Evolutionary conservation across 2,888 invertebrate species (phyloP).

Genomic region (Drepana falcataria): DNA sequence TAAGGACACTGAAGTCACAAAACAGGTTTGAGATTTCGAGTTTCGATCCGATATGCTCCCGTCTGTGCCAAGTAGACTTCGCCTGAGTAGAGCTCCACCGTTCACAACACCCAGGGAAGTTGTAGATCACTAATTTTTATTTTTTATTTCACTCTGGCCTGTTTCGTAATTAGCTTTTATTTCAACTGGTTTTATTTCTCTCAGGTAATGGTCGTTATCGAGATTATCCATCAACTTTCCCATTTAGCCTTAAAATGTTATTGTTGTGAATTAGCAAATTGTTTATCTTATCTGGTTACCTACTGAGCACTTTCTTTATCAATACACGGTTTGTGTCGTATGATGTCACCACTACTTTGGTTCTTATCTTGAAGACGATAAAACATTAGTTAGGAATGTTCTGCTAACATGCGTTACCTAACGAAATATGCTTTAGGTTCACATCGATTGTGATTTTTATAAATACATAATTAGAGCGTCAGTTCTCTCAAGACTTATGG

Average conservation of each 20-base stretch:
- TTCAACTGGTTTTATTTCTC: constrained; percentile 22
- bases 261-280: constrained; percentile 43
- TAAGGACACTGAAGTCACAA: constrained; percentile 54
- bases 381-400: constrained; percentile 60
- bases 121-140: constrained; percentile 43
- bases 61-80: constrained; percentile 67
- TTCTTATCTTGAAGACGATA: constrained; percentile 66
- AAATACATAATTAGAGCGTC: no score
- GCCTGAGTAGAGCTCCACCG: constrained; percentile 56
- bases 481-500: no score
- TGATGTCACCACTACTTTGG: constrained; percentile 70
- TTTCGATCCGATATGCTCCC: constrained; percentile 76
- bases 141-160: constrained; percentile 27
- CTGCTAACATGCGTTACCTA: constrained; percentile 37
- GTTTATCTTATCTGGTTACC: constrained; percentile 59
- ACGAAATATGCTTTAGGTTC: constrained; percentile 30
- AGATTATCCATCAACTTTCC: constrained; percentile 28
- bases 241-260: constrained; percentile 11
- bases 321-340: constrained; percentile 46
- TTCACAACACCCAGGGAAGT: constrained; percentile 46
- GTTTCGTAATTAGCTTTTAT: constrained; percentile 29
- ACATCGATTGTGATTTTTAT: background rate
- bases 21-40: constrained; percentile 77
- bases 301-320: constrained; percentile 70
- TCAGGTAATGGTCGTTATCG: constrained; percentile 28